Base-by-base conservation (phyloP, 92 coral and sea anemone genomes). In the Ricordea florida region DNA sequence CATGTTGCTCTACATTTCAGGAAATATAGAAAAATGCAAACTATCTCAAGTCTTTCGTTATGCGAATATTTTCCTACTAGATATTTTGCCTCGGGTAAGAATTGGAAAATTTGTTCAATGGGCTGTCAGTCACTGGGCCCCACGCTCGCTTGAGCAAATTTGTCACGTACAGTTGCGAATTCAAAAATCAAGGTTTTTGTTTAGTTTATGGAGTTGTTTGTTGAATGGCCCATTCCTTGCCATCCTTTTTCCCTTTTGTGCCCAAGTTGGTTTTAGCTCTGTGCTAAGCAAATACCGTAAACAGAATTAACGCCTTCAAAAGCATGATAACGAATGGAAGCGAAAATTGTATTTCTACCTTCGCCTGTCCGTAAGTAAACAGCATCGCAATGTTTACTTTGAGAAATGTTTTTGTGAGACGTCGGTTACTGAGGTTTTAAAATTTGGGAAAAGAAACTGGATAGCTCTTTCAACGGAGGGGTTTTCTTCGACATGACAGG, bases 291-390 rank as follows among this genome's bases (percentile, higher is more conserved):
- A 86, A 80, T 69, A 86, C 16, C 34, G 42, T 23, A 86, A 81
- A 86, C 80, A 81, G 84, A 86, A 82, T 86, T 86, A 86, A 61
- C 88, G 79, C 83, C 35, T 69, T 69, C 80, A 57, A 74, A 85
- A 72, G 62, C 53, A 31, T 53, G 76, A 74, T 63, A 85, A 58
- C 35, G 70, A 72, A 67, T 32, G 72, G 40, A 67, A 82, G 84
- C 83, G 74, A 80, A 79, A 86, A 81, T 86, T 82, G 82, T 81
- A 81, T 69, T 78, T 77, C 69, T 66, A 76, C 72, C 86, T 57
- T 67, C 66, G 72, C 44, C 71, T 48, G 77, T 55, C 24, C 49
- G 74, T 32, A 55, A 13, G 89, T 64, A 82, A 86, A 87, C 84
- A 86, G 6, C 11, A 57, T 60, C 42, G 42, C 21, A 17, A 10